Base-by-base conservation (phyloP, 2,113 vertebrate species). In the Vulpes ferrilata region DNA sequence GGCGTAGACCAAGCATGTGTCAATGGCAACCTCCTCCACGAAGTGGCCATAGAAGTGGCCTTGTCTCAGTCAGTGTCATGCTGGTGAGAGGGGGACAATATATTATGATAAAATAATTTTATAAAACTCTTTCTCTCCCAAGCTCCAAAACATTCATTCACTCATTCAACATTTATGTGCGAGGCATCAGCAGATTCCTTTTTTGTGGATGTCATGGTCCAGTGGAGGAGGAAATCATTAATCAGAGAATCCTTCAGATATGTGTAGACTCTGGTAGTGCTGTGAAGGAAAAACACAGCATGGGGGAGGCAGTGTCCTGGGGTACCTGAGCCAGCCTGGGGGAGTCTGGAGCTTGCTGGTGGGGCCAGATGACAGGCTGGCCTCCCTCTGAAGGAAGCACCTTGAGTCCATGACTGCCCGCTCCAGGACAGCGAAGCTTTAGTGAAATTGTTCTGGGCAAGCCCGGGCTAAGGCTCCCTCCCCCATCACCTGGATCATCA, bases 91-190 rank as follows among this genome's bases (percentile, higher is more conserved):
- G 67, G 11, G 15, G 25, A 71, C 55, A 71, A 51, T 64, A 55
- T 4, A 64, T n/a, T 19, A 64, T 7, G n/a, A 81, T 71, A 20
- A 60, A 90, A 71, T 2, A 62, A 27, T 73, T 27, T 93, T 69
- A 71, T 62, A 92, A 95, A 94, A 87, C 35, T 16, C 25, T 84
- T 74, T 74, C 30, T 86, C 11, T 93, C 67, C 84, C 32, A 43
- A 67, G 48, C 73, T 87, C 8, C 19, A 94, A 57, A 90, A 83
- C 13, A 88, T 64, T 51, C 43, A 38, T 16, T 57, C 11, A 78
- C 19, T 91, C n/a, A 96, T 69, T 78, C 27, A 71, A 57, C 25
- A 53, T 89, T 62, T 65, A n/a, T 7, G 11, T 38, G 32, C 12
- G 22, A 20, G 57, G 27, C 23, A 12, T 30, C 79, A 67, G 76